A percentile compares a stretch with the other conserved stretches of the same genome.
Conservation (phyloP, 2,797 vertebrate genomes). For the Notoglanidium macrostoma region DNA sequence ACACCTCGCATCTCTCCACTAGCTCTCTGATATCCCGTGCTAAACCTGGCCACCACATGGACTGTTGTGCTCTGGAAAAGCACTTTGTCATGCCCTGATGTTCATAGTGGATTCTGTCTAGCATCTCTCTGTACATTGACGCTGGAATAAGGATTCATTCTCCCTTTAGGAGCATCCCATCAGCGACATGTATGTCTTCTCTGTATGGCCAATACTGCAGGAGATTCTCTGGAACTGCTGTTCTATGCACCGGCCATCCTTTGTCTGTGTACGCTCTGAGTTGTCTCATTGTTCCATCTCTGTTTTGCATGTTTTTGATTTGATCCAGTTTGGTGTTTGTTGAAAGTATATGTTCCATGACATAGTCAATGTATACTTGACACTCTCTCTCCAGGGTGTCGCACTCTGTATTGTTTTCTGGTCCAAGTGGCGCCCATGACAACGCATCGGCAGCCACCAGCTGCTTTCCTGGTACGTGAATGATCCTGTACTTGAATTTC, state of each 20-base stretch:
- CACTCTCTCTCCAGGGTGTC: too few species aligned
- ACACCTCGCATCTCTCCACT: slow-evolving; percentile 26
- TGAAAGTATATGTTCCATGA: too few species aligned
- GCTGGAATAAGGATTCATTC: background rate
- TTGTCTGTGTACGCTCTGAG: background rate
- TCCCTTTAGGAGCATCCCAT: slow-evolving; percentile 14
- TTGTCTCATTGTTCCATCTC: too few species aligned
- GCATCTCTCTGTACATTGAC: slow-evolving; percentile 3
- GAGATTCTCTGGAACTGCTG: background rate
- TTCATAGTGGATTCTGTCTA: background rate
- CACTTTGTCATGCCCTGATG: background rate
- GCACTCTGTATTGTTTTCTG: too few species aligned
- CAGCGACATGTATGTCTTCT: background rate
- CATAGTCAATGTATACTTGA: too few species aligned
- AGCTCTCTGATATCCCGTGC: slow-evolving; percentile 20
- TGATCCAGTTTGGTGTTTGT: too few species aligned
- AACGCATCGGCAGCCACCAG: too few species aligned
- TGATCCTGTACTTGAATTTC: too few species aligned
- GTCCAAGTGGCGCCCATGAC: too few species aligned
- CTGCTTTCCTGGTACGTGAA: too few species aligned
- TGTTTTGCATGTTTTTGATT: too few species aligned
- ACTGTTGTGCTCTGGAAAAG: slow-evolving; percentile 7
- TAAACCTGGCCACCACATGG: background rate
- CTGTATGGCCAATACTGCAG: slow-evolving; percentile 22
- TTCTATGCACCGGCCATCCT: slow-evolving; percentile 12